A percentile compares a stretch with the other conserved stretches of the same genome.
Conservation (phyloP, 2,797 vertebrate genomes). For the Hyperoplus lanceolatus region DNA sequence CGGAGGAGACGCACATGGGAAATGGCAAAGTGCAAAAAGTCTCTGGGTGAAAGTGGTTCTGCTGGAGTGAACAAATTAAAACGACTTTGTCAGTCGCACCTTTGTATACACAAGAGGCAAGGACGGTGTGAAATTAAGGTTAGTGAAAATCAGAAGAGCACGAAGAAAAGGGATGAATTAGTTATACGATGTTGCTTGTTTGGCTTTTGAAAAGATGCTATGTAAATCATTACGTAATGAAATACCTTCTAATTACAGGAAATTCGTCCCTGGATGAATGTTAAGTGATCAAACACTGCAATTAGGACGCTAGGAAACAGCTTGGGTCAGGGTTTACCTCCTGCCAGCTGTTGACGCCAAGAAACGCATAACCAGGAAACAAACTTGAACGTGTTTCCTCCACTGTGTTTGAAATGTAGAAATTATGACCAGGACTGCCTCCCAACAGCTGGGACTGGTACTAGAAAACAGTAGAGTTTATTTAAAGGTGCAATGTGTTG, state of each 20-base stretch:
- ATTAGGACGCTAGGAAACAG: conserved; percentile 13
- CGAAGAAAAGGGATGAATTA: conserved; percentile 9
- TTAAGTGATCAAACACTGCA: neutral
- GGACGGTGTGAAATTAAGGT: conserved; percentile 42
- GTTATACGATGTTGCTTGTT: neutral
- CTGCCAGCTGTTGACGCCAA: conserved; percentile 20
- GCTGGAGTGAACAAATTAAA: conserved; percentile 67
- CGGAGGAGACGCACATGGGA: conserved; percentile 60
- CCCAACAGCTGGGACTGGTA: neutral
- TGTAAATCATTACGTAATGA: neutral
- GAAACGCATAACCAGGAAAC: conserved; percentile 25
- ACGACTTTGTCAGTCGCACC: conserved; percentile 49
- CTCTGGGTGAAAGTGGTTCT: conserved; percentile 53
- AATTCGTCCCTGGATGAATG: neutral
- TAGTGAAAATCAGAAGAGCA: conserved; percentile 16
- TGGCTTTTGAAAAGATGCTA: conserved; percentile 1
- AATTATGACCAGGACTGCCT: conserved; percentile 7
- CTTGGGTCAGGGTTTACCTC: conserved; percentile 7
- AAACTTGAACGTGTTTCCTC: conserved; percentile 3
- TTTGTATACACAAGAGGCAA: conserved; percentile 31
- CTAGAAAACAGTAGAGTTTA: neutral
- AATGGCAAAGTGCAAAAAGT: conserved; percentile 52
- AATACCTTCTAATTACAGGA: neutral
- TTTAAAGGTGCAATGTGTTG: conserved; percentile 11
- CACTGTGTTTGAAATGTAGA: conserved; percentile 17